Conservation (phyloP, 2,888 invertebrate genomes). For the Apodemia zela region DNA sequence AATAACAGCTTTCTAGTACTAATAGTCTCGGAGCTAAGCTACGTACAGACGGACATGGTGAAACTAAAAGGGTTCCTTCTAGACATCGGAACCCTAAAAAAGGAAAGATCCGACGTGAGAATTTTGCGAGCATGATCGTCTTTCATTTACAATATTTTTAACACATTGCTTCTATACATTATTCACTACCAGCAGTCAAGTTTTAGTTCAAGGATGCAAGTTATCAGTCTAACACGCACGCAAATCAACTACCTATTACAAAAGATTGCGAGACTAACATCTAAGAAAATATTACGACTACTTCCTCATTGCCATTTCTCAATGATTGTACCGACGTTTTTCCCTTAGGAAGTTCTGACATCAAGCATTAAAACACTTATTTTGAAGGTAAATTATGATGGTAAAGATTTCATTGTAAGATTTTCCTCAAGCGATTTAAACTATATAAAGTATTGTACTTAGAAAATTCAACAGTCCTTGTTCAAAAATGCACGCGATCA, state of each 20-base stretch:
- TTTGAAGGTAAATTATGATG: constrained; percentile 46
- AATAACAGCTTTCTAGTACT: too few species aligned
- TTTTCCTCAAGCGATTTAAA: constrained; percentile 54
- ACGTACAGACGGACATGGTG: too few species aligned
- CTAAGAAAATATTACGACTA: constrained; percentile 5
- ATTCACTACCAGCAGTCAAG: neutral
- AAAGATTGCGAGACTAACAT: constrained; percentile 7
- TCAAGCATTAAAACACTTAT: constrained; percentile 47
- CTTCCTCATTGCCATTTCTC: constrained; percentile 28
- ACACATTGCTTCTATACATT: neutral
- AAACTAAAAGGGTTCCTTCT: too few species aligned
- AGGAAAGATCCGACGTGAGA: too few species aligned
- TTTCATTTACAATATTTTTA: too few species aligned
- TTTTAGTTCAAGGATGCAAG: neutral
- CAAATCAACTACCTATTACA: constrained; percentile 12
- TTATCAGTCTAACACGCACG: neutral
- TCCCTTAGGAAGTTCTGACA: constrained; percentile 60
- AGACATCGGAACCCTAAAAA: too few species aligned
- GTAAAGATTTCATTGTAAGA: constrained; percentile 42
- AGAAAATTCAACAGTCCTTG: constrained; percentile 44
- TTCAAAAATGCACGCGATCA: constrained; percentile 32
- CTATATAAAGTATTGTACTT: constrained; percentile 50
- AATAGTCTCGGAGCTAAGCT: too few species aligned
- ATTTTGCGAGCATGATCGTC: too few species aligned
- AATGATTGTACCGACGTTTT: constrained; percentile 48